These are phyloP conservation scores for Coleophora flavipennella DNA, from an alignment of 2,888 invertebrate genomes.

Conservation along the genomic window DNA sequence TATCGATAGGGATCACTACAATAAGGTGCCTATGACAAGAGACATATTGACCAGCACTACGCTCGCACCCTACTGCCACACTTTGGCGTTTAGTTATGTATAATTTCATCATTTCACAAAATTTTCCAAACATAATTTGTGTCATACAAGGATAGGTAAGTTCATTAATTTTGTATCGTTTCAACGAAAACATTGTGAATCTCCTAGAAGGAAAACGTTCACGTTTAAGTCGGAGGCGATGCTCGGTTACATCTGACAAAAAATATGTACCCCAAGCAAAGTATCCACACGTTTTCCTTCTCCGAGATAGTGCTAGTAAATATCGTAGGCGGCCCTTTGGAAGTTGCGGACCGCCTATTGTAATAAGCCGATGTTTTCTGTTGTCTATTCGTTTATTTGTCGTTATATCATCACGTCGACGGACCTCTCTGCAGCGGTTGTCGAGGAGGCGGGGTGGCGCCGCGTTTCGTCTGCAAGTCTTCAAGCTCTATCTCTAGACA, in stretches of 20 bases:
- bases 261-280: conserved; percentile 54
- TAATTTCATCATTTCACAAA: background rate
- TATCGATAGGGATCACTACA: conserved; percentile 22
- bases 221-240: conserved; percentile 29
- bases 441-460: conserved; percentile 27
- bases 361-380: conserved; percentile 47
- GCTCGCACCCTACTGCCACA: conserved; percentile 31
- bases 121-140: conserved; percentile 3
- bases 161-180: conserved; percentile 2
- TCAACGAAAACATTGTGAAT: conserved; percentile 46
- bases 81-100: conserved; percentile 10
- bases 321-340: conserved; percentile 56
- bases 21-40: conserved; percentile 25
- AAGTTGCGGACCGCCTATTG: conserved; percentile 63
- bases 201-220: conserved; percentile 56
- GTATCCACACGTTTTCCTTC: conserved; percentile 53
- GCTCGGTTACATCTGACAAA: conserved; percentile 49
- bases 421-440: conserved; percentile 32
- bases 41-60: conserved; percentile 27
- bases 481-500: background rate
- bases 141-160: conserved; percentile 4
- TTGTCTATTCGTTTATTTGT: conserved; percentile 40
- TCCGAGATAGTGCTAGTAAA: conserved; percentile 34
- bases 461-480: too few species aligned
- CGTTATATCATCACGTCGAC: conserved; percentile 46